phyloP scores from a whole-genome alignment of 2,113 vertebrate genomes.

The Paedocypris sp. region DNA sequence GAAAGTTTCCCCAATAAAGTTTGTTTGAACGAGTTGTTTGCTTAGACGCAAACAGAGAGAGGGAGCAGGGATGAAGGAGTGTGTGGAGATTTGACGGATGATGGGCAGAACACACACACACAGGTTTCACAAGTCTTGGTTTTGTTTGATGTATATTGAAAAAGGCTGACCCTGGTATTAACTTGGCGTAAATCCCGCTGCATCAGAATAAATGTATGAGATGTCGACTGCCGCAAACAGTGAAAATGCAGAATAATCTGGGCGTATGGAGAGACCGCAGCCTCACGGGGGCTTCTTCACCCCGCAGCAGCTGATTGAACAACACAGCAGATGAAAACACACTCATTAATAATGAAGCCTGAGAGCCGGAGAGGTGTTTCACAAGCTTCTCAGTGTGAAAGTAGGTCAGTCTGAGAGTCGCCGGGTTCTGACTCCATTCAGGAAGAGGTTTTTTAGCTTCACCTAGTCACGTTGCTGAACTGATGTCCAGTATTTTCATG shows the following conservation, averaged over 20 bases:
- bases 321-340: constrained; percentile 27
- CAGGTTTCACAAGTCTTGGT: too few species aligned
- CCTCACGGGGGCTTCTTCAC: constrained; percentile 16
- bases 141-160: too few species aligned
- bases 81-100: too few species aligned
- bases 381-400: constrained; percentile 24
- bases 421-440: not conserved
- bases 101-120: too few species aligned
- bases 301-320: constrained; percentile 34
- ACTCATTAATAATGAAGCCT: constrained; percentile 35
- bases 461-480: too few species aligned
- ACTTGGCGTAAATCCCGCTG: too few species aligned
- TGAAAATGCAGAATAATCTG: not conserved
- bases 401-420: constrained; percentile 28
- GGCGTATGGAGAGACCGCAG: not conserved
- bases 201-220: not conserved
- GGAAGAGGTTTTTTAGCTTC: not conserved
- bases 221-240: not conserved
- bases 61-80: too few species aligned
- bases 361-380: constrained; percentile 15
- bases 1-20: too few species aligned
- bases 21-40: too few species aligned
- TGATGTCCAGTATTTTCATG: too few species aligned
- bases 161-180: too few species aligned
- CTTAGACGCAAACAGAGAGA: too few species aligned